Evolutionary conservation across 2,113 vertebrate genomes (phyloP).

Genomic region (Archocentrus centrarchus): DNA sequence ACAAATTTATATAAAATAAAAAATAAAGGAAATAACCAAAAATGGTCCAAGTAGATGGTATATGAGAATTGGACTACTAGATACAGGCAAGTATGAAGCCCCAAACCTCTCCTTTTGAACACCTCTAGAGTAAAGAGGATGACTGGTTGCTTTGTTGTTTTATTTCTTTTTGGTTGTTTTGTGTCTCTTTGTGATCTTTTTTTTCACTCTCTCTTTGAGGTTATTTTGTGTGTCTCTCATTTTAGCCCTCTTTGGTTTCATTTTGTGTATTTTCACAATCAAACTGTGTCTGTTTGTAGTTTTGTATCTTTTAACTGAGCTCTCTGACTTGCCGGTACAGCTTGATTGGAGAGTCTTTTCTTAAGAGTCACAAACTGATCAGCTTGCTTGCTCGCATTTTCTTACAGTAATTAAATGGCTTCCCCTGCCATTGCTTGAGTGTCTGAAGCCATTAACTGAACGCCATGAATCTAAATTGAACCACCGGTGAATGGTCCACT

Average conservation of each 20-base stretch:
- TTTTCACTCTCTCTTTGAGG: background rate
- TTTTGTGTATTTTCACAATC: background rate
- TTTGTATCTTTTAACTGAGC: background rate
- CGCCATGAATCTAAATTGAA: constrained; percentile 10
- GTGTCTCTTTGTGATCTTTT: background rate
- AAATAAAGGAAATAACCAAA: background rate
- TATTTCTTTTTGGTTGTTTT: background rate
- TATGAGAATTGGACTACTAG: background rate
- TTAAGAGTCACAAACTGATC: background rate
- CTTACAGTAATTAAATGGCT: background rate
- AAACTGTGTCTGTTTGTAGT: background rate
- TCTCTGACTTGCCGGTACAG: too few species aligned
- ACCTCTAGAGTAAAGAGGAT: too few species aligned
- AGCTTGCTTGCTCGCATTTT: background rate
- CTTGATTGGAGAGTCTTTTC: background rate
- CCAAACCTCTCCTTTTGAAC: background rate
- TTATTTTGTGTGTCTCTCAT: background rate
- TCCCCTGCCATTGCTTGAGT: background rate
- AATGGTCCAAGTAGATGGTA: background rate
- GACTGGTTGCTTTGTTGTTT: background rate
- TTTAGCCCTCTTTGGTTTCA: background rate
- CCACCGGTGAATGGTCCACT: background rate
- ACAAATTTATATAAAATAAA: background rate
- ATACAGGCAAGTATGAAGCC: background rate
- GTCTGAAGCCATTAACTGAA: constrained; percentile 16